Conservation (phyloP, 2,888 invertebrate species). For the Volucella inflata region DNA sequence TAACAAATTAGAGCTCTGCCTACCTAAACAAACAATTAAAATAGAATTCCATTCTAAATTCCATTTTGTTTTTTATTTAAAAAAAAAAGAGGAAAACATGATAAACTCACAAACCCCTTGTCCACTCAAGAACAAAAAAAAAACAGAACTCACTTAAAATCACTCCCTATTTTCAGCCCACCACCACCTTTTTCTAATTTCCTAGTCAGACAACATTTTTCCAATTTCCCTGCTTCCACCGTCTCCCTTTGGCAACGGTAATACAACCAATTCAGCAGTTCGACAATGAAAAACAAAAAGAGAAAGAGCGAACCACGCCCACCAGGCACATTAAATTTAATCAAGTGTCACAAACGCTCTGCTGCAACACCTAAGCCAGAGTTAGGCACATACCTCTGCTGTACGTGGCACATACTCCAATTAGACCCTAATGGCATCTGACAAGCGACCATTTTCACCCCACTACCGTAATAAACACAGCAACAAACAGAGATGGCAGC, state of each 20-base stretch:
- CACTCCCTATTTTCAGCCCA: slow-evolving; percentile 36
- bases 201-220: slow-evolving; percentile 29
- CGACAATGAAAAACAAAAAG: not conserved
- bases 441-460: slow-evolving; percentile 69
- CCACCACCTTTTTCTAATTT: not conserved
- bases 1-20: not conserved
- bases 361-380: slow-evolving; percentile 35
- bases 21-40: slow-evolving; percentile 23
- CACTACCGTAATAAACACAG: slow-evolving; percentile 10
- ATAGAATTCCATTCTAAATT: slow-evolving; percentile 25
- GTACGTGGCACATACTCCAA: slow-evolving; percentile 49
- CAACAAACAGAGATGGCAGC: slow-evolving; percentile 26
- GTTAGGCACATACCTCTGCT: not conserved
- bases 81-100: not conserved
- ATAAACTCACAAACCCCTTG: not conserved
- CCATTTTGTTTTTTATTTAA: not conserved
- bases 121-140: not conserved
- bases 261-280: slow-evolving; percentile 49
- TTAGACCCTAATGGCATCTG: slow-evolving; percentile 71
- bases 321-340: slow-evolving; percentile 39
- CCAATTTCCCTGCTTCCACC: not conserved
- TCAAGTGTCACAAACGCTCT: slow-evolving; percentile 51
- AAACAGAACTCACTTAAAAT: not conserved
- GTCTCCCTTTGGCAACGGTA: slow-evolving; percentile 23
- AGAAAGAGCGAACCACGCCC: slow-evolving; percentile 63